These are phyloP conservation scores for Drosophila biarmipes DNA, from an alignment of 1,140 invertebrate species.

Conservation along the genomic window DNA sequence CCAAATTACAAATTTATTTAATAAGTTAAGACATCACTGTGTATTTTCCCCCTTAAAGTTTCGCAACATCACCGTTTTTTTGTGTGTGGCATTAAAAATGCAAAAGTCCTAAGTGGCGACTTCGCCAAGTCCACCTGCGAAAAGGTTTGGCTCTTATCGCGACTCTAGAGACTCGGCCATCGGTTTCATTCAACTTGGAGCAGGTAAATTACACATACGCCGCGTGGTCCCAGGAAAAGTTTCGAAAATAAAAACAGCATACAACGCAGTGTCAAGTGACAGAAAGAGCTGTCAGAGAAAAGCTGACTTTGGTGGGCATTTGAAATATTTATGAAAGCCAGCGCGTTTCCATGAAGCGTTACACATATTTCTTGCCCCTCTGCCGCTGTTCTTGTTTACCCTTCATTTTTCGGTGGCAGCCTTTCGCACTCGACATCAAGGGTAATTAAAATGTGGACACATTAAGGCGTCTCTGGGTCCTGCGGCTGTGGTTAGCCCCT, in stretches of 20 bases:
- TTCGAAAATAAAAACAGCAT: conserved; percentile 4
- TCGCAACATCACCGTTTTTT: neutral
- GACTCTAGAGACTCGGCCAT: conserved; percentile 27
- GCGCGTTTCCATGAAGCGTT: conserved; percentile 47
- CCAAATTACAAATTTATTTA: neutral
- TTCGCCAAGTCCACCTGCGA: conserved; percentile 27
- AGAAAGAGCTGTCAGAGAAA: conserved; percentile 34
- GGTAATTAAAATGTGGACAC: conserved; percentile 75
- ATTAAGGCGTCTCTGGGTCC: conserved; percentile 43
- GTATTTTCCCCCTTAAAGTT: neutral
- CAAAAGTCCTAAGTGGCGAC: conserved; percentile 60
- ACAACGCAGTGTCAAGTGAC: conserved; percentile 50
- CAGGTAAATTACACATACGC: conserved; percentile 49
- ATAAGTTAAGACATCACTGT: no score
- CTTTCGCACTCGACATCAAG: conserved; percentile 70
- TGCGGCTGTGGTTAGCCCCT: conserved; percentile 19
- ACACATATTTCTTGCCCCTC: conserved; percentile 5
- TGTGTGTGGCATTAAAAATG: conserved; percentile 59
- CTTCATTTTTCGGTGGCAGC: conserved; percentile 48
- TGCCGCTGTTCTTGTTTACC: conserved; percentile 15
- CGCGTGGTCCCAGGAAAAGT: conserved; percentile 8
- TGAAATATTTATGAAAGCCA: conserved; percentile 54
- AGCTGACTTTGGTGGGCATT: conserved; percentile 36
- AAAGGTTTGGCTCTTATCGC: conserved; percentile 36
- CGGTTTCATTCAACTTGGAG: conserved; percentile 29